These are phyloP conservation scores for Sinohyriopsis cumingii DNA, from an alignment of 2,888 invertebrate genomes.

Conservation along the genomic window DNA sequence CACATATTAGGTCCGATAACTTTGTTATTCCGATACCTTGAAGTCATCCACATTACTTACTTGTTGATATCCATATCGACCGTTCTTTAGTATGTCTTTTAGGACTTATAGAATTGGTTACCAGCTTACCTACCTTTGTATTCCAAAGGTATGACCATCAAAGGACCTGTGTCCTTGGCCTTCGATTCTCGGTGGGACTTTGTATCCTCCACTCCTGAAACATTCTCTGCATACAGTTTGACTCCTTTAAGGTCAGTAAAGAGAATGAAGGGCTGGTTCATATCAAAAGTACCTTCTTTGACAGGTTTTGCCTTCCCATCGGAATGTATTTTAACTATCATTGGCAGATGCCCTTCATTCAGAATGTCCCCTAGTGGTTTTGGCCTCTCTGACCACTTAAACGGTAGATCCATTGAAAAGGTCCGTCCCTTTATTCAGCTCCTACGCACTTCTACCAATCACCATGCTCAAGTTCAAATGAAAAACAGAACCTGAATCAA, in stretches of 20 bases:
- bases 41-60: neutral
- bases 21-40: neutral
- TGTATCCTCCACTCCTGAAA: slow-evolving; percentile 37
- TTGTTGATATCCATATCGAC: neutral
- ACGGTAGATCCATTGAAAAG: slow-evolving; percentile 2
- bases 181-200: slow-evolving; percentile 24
- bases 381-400: slow-evolving; percentile 38
- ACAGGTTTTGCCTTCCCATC: slow-evolving; percentile 22
- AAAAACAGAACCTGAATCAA: too few species aligned
- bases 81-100: too few species aligned
- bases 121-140: slow-evolving; percentile 36
- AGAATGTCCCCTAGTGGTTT: slow-evolving; percentile 34
- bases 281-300: slow-evolving; percentile 14
- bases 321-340: slow-evolving; percentile 44
- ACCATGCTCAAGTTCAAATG: too few species aligned
- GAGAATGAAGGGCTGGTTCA: slow-evolving; percentile 44
- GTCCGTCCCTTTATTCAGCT: neutral
- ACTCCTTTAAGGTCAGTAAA: slow-evolving; percentile 41
- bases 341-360: slow-evolving; percentile 35
- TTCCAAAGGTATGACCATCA: slow-evolving; percentile 43
- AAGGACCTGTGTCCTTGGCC: slow-evolving; percentile 41
- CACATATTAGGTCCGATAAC: neutral
- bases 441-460: too few species aligned
- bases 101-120: too few species aligned
- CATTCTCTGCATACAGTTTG: slow-evolving; percentile 46